Percentiles rank a stretch among this genome's conserved stretches.
phyloP scores from a whole-genome alignment of 2,888 invertebrate species.

The Melinaea marsaeus region DNA sequence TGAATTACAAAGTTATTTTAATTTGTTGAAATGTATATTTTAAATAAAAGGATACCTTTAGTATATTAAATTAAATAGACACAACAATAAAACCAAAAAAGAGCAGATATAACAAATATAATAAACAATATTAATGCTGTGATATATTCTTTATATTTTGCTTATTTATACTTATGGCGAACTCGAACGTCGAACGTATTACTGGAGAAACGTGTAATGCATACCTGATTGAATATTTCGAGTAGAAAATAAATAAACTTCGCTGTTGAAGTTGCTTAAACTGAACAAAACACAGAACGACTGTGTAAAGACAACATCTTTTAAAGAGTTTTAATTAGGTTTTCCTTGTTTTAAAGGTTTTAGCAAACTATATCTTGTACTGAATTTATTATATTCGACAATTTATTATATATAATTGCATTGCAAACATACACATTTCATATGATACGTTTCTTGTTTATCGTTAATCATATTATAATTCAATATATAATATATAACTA shows the following conservation, averaged over 20 bases:
- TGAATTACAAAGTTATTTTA: slow-evolving; percentile 36
- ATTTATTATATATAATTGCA: neutral
- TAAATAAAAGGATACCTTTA: too few species aligned
- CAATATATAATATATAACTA: too few species aligned
- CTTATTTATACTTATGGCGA: slow-evolving; percentile 56
- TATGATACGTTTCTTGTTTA: too few species aligned
- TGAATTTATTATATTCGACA: neutral
- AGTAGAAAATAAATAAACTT: slow-evolving; percentile 1
- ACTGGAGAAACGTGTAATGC: slow-evolving; percentile 58
- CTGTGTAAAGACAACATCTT: neutral
- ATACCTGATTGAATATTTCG: too few species aligned
- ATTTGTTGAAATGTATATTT: too few species aligned
- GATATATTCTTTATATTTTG: neutral
- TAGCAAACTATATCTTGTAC: neutral
- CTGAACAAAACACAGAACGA: neutral
- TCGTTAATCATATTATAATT: too few species aligned
- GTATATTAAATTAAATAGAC: too few species aligned
- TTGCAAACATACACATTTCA: too few species aligned
- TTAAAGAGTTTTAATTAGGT: slow-evolving; percentile 1
- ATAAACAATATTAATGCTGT: too few species aligned
- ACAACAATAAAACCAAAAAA: too few species aligned
- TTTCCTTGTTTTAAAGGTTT: slow-evolving; percentile 2
- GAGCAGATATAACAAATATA: too few species aligned
- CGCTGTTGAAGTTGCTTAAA: slow-evolving; percentile 1
- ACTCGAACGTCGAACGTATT: slow-evolving; percentile 51